These are phyloP conservation scores for Plebejus anna DNA, from an alignment of 2,888 invertebrate genomes.

Conservation along the genomic window DNA sequence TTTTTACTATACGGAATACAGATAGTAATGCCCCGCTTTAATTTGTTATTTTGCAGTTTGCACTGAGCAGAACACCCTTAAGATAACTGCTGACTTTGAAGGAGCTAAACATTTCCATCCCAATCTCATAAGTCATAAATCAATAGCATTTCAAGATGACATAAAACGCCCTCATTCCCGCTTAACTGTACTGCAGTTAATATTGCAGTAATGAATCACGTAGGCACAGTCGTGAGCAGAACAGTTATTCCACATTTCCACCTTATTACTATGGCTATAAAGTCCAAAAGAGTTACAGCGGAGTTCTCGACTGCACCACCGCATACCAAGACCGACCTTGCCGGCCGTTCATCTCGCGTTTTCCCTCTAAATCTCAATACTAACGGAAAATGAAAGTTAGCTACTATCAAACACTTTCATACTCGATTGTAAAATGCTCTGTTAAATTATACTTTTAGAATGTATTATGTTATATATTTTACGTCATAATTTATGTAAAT, in stretches of 20 bases:
- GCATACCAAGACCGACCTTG: slow-evolving; percentile 53
- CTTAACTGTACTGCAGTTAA: slow-evolving; percentile 17
- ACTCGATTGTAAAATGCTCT: background rate
- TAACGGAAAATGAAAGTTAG: slow-evolving; percentile 23
- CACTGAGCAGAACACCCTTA: no score
- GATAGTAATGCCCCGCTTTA: no score
- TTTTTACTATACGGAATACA: no score
- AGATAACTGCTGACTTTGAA: background rate
- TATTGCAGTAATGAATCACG: slow-evolving; percentile 14
- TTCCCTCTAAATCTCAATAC: slow-evolving; percentile 30
- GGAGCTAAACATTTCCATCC: background rate
- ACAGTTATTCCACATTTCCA: background rate
- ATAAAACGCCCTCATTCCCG: background rate
- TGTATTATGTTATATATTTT: background rate
- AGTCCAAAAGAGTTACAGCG: background rate
- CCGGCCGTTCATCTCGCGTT: slow-evolving; percentile 63
- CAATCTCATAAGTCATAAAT: background rate
- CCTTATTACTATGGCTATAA: background rate
- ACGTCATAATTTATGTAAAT: slow-evolving; percentile 1
- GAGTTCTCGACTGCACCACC: background rate
- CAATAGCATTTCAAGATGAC: background rate
- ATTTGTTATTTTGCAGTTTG: background rate
- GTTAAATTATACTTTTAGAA: background rate
- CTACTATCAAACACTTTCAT: slow-evolving; percentile 2
- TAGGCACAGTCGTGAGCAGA: background rate